Base-by-base conservation (phyloP, 1,140 invertebrate species). In the Mercenaria mercenaria region DNA sequence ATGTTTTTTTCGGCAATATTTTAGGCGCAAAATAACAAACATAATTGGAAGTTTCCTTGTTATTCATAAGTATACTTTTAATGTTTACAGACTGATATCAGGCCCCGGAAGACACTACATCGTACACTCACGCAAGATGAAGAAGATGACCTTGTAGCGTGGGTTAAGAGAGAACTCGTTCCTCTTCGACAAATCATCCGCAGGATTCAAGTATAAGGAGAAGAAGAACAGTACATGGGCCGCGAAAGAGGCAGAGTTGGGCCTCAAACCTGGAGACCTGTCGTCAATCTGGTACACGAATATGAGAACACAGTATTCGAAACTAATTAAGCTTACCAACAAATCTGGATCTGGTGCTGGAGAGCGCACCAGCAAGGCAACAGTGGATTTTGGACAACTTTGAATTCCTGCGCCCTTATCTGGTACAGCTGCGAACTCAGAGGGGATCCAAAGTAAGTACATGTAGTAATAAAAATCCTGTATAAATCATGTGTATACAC, bases 181-280 rank as follows among this genome's bases (percentile, higher is more conserved):
- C 77, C 77, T 80, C 47, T 76, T 43, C 72, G 39, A 76, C 39
- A 76, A 76, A 76, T 80, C 77, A 52, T 80, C 77, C 10, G 77
- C 77, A 56, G 47, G 26, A 29, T 80, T 80, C 52, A 80, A 80
- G 77, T 80, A 56, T 59, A 80, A 80, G 77, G 77, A 80, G 77
- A 80, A 80, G 77, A 80, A 52, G 41, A 80, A 37, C 52, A 80
- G 77, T 10, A 80, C 77, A 80, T 80, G 77, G 77, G 43, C 77
- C 29, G 77, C 77, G 43, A 80, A 80, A 37, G 77, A 80, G 47
- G 77, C 77, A 29, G 72, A 76, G 39, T 76, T 76, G 34, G 72
- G 72, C 37, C 72, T 76, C 26, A 76, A 47, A 41, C 72, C 37
- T 23, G 72, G 72, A 76, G 72, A 76, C 72, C 72, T 76, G 72